Base-by-base conservation (phyloP, 2,888 invertebrate species). In the Cephus runcator region DNA sequence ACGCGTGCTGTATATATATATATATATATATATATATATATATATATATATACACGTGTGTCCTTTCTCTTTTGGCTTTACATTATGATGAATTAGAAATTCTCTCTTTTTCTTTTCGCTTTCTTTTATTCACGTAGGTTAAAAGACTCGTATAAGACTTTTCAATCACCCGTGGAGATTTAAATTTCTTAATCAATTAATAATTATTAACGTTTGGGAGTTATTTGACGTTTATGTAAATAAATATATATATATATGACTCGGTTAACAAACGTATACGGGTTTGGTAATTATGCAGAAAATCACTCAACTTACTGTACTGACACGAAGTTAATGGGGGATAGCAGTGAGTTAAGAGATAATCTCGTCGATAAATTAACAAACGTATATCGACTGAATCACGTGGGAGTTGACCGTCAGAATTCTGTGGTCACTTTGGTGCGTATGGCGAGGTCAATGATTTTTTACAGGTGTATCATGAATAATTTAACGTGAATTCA, bases 361-460 rank as follows among this genome's bases (percentile, higher is more conserved):
- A 76, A 78, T 78, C 75, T 76, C 34, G 73, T 76, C 69, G 73
- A 76, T 68, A 75, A 34, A 78, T 78, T 76, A 56, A 36, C 31
- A 73, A 73, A 76, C 56, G 23, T 6, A 23, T 9, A 23, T 56
- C 56, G 23, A 23, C 3, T 56, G 23, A 56, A 23, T 56, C 56
- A 56, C 56, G 23, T 56, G 56, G 23, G 56, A 9, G 23, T 56
- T 23, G 56, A 56, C 3, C 6, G 2, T 56, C 56, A 2, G 56
- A 15, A 56, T 56, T 56, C 56, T 56, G 6, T 23, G 15, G 56
- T 0, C 23, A 6, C 9, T 56, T 2, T 9, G 15, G 40, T 12
- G 12, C 1, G 3, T 15, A 15, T 4, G 12, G 15, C 4, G 40
- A 15, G 40, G 4, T 56, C 56, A 56, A 56, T 9, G 23, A 23